Percentiles rank a stretch among this genome's conserved stretches.
phyloP scores from a whole-genome alignment of 2,113 vertebrate species.

The Erythrolamprus reginae region DNA sequence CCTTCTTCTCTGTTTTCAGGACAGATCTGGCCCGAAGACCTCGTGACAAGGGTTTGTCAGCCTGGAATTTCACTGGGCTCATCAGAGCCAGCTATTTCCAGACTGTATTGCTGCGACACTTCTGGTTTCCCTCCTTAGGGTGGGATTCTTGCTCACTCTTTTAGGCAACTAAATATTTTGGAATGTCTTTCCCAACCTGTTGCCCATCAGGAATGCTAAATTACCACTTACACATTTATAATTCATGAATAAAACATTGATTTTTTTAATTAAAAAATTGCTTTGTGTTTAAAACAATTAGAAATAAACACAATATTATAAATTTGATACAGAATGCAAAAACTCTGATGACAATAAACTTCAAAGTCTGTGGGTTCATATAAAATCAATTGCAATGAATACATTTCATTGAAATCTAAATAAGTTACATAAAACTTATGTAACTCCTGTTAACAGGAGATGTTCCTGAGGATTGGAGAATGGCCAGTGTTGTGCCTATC shows the following conservation, averaged over 20 bases:
- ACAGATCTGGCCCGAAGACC: no score
- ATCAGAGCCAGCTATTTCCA: no score
- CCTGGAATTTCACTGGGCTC: no score
- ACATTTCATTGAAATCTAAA: slow-evolving; percentile 63
- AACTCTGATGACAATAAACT: slow-evolving; percentile 69
- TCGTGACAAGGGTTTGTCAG: no score
- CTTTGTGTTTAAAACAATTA: neutral
- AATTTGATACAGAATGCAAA: slow-evolving; percentile 59
- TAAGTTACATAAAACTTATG: slow-evolving; percentile 67
- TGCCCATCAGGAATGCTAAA: neutral
- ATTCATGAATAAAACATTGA: neutral
- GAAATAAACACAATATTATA: neutral
- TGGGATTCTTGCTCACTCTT: neutral
- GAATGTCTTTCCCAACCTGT: neutral
- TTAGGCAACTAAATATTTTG: neutral
- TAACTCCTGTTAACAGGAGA: no score
- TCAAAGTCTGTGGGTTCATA: slow-evolving; percentile 69
- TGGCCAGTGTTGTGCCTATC: no score
- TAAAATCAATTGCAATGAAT: slow-evolving; percentile 62
- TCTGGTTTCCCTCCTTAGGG: no score
- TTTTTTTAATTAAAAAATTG: neutral
- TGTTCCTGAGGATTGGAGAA: no score
- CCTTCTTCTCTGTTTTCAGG: no score
- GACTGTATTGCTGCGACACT: no score
- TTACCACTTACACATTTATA: neutral